A percentile compares a stretch with the other conserved stretches of the same genome.
These are phyloP conservation scores for Mystacornis crossleyi DNA, from an alignment of 2,113 vertebrate genomes.

Conservation along the genomic window DNA sequence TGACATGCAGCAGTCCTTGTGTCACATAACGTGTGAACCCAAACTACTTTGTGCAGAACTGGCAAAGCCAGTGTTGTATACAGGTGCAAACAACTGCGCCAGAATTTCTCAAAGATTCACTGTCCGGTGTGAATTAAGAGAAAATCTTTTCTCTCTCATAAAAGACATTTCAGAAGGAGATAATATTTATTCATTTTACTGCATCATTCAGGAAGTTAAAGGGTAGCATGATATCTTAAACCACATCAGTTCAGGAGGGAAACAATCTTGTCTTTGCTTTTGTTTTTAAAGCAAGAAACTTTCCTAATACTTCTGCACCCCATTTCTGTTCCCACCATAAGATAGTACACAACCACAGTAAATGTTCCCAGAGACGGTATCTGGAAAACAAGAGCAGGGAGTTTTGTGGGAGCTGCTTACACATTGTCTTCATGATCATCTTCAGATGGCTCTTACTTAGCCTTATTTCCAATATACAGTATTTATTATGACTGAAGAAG, in stretches of 20 bases:
- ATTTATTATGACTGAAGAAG: background rate
- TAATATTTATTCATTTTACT: background rate
- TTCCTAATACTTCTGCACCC: background rate
- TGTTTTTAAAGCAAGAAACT: background rate
- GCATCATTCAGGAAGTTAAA: background rate
- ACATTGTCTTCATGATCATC: background rate
- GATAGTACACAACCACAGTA: background rate
- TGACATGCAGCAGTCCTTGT: background rate
- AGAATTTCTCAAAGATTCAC: background rate
- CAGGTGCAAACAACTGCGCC: background rate
- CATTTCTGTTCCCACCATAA: background rate
- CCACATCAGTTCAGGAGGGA: background rate
- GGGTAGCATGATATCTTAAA: background rate
- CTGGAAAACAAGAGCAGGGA: background rate
- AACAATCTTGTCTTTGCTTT: background rate
- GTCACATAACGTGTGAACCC: background rate
- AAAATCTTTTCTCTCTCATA: background rate
- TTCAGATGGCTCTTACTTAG: background rate
- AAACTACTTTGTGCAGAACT: background rate
- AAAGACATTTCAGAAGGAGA: background rate
- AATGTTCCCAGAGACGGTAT: background rate
- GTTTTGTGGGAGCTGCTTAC: background rate
- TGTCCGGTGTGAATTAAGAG: background rate
- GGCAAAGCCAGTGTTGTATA: background rate
- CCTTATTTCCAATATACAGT: background rate